Percentiles rank a stretch among this genome's conserved stretches.
Evolutionary conservation across 2,113 vertebrate genomes (phyloP).

Genomic region (Sisor rabdophorus): DNA sequence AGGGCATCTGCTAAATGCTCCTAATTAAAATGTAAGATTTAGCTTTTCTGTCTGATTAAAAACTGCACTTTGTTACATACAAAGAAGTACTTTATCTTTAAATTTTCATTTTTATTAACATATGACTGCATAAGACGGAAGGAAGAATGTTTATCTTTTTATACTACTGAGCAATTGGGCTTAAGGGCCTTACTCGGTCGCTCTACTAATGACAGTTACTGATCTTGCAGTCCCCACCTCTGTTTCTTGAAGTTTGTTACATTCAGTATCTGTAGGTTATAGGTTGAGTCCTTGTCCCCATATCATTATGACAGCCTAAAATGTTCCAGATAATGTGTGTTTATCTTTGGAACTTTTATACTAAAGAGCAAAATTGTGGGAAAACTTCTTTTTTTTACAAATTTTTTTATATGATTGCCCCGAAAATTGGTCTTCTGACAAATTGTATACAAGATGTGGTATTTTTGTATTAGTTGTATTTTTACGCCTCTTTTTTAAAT

Average conservation of each 20-base stretch:
- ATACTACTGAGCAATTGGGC: background rate
- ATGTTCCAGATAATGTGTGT: slow-evolving; percentile 3
- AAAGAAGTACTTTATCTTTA: no score
- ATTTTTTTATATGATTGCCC: no score
- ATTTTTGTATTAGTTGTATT: background rate
- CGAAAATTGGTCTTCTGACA: background rate
- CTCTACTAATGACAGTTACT: background rate
- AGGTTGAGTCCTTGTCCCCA: slow-evolving; percentile 2
- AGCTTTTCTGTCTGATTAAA: no score
- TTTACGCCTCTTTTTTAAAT: background rate
- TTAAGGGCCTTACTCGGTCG: background rate
- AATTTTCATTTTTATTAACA: no score
- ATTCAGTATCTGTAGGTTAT: background rate
- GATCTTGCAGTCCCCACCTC: background rate
- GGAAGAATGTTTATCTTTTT: no score
- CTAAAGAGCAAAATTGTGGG: background rate
- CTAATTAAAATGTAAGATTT: no score
- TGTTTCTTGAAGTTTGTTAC: slow-evolving; percentile 9
- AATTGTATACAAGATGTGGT: background rate
- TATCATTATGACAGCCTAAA: slow-evolving; percentile 14
- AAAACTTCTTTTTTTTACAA: no score
- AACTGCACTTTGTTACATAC: no score
- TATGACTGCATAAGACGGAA: no score
- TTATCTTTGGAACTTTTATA: slow-evolving; percentile 8
- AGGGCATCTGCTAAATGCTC: no score